A percentile compares a stretch with the other conserved stretches of the same genome.
phyloP scores from a whole-genome alignment of 2,113 vertebrate species.

The Grallaria varia region DNA sequence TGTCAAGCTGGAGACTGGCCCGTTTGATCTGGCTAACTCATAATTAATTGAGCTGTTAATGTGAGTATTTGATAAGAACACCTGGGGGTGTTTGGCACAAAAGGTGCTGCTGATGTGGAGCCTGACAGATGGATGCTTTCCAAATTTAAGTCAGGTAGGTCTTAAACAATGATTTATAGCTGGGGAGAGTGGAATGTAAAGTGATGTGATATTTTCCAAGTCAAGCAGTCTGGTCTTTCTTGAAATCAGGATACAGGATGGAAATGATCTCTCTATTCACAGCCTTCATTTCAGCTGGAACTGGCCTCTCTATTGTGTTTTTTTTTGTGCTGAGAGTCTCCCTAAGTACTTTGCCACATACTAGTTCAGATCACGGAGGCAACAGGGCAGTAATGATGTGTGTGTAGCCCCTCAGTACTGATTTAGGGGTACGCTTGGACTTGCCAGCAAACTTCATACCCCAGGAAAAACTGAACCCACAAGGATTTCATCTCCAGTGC shows the following conservation, averaged over 20 bases:
- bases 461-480: neutral
- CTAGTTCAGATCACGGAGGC: neutral
- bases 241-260: neutral
- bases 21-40: constrained; percentile 67
- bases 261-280: constrained; percentile 18
- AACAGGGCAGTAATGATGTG: neutral
- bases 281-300: constrained; percentile 15
- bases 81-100: constrained; percentile 52
- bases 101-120: constrained; percentile 24
- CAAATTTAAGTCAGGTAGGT: constrained; percentile 55
- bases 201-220: constrained; percentile 63
- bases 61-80: constrained; percentile 62
- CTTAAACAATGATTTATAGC: constrained; percentile 63
- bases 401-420: neutral
- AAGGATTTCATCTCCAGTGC: neutral
- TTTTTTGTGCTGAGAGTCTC: neutral
- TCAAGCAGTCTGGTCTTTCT: constrained; percentile 35
- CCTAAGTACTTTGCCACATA: neutral
- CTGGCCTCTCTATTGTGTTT: neutral
- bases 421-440: neutral
- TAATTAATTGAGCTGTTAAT: constrained; percentile 72
- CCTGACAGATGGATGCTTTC: constrained; percentile 52
- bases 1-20: constrained; percentile 46
- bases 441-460: neutral
- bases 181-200: constrained; percentile 40